phyloP scores from a whole-genome alignment of 1,140 invertebrate genomes.

The Pemphigus obesinymphae region DNA sequence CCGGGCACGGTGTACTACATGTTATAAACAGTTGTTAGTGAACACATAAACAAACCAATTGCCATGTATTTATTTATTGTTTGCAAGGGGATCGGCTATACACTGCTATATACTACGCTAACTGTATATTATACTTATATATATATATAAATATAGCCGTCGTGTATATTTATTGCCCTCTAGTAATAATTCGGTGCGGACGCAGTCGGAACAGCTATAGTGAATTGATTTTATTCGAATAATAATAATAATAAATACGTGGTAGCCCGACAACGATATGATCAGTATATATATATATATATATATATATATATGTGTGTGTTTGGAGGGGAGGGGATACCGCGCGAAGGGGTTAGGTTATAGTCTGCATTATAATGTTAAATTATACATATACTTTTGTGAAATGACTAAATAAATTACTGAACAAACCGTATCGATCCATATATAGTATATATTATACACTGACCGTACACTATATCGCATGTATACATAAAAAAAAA shows the following conservation, averaged over 20 bases:
- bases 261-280: too few species aligned
- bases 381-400: not conserved
- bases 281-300: too few species aligned
- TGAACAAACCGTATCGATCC: not conserved
- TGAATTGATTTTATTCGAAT: constrained; percentile 24
- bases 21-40: not conserved
- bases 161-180: not conserved
- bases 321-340: not conserved
- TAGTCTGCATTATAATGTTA: too few species aligned
- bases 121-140: not conserved
- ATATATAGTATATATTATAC: too few species aligned
- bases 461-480: not conserved
- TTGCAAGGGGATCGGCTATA: not conserved
- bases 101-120: not conserved
- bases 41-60: constrained; percentile 10
- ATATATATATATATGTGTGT: not conserved
- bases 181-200: not conserved
- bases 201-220: not conserved
- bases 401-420: constrained; percentile 14
- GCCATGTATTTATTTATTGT: not conserved
- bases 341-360: not conserved
- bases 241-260: not conserved
- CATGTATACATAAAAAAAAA: too few species aligned
- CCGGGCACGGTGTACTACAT: not conserved
- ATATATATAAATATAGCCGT: not conserved